Conservation (phyloP, 2,113 vertebrate genomes). For the Numenius arquata region DNA sequence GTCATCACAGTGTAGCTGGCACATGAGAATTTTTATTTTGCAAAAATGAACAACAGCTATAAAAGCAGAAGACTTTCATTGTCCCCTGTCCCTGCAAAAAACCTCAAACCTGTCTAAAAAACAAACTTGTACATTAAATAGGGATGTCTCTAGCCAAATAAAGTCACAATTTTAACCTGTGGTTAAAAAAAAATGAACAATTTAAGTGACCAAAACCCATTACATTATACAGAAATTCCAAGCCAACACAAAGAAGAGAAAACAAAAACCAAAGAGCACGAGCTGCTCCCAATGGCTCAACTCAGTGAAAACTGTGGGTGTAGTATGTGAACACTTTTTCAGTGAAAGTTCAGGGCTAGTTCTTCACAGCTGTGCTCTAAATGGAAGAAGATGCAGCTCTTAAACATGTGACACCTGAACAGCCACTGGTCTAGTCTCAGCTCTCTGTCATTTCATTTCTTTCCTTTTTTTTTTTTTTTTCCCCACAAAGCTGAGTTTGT, state of each 20-base stretch:
- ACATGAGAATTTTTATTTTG: background rate
- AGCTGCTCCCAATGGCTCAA: background rate
- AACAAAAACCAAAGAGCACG: background rate
- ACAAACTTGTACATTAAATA: background rate
- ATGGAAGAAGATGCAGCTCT: background rate
- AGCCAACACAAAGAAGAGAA: background rate
- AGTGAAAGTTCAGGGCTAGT: background rate
- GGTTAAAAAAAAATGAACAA: background rate
- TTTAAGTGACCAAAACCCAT: background rate
- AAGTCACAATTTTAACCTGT: background rate
- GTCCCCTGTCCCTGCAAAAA: background rate
- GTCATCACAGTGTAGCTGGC: slow-evolving; percentile 1
- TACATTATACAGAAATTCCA: background rate
- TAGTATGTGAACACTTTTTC: background rate
- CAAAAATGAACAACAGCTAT: background rate
- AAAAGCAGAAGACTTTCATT: background rate
- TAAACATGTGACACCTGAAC: background rate
- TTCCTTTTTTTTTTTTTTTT: no score
- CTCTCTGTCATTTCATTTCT: background rate
- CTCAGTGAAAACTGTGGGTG: background rate
- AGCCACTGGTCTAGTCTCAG: background rate
- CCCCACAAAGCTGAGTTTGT: background rate
- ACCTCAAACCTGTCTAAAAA: background rate
- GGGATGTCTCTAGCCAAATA: background rate
- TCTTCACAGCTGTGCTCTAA: background rate